phyloP scores from a whole-genome alignment of 2,888 invertebrate genomes.

The Antheraea yamamai region DNA sequence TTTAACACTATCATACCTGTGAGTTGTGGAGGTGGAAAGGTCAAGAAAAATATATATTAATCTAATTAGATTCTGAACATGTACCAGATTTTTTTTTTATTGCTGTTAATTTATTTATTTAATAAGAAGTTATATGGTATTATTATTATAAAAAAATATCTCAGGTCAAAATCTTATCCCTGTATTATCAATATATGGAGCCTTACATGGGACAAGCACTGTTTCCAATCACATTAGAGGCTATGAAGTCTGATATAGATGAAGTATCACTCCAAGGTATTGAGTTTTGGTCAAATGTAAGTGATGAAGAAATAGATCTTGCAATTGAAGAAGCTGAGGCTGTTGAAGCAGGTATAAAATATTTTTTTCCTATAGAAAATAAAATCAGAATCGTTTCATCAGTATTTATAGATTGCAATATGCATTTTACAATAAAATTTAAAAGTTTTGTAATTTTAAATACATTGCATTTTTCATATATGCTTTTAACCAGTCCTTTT shows the following conservation, averaged over 20 bases:
- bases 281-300: slow-evolving; percentile 99
- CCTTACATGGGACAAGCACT: slow-evolving; percentile 99
- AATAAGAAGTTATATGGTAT: too few relatives aligned
- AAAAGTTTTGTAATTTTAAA: background rate
- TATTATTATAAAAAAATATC: slow-evolving; percentile 21
- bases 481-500: too few relatives aligned
- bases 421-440: background rate
- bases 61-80: background rate
- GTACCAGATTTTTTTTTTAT: too few relatives aligned
- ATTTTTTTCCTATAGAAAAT: slow-evolving; percentile 7
- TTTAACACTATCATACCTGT: background rate
- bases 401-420: background rate
- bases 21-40: background rate
- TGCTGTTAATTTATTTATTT: too few relatives aligned
- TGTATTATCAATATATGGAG: slow-evolving; percentile 99
- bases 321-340: slow-evolving; percentile 97
- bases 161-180: slow-evolving; percentile 94
- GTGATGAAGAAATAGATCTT: slow-evolving; percentile 99
- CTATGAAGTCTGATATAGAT: slow-evolving; percentile 98
- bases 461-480: background rate
- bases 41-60: background rate
- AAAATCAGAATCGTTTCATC: slow-evolving; percentile 11
- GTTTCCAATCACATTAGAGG: slow-evolving; percentile 98
- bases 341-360: slow-evolving; percentile 85
- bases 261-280: slow-evolving; percentile 99